These are phyloP conservation scores for Leucoraja ocellata DNA, from an alignment of 2,797 vertebrate species.

Conservation along the genomic window DNA sequence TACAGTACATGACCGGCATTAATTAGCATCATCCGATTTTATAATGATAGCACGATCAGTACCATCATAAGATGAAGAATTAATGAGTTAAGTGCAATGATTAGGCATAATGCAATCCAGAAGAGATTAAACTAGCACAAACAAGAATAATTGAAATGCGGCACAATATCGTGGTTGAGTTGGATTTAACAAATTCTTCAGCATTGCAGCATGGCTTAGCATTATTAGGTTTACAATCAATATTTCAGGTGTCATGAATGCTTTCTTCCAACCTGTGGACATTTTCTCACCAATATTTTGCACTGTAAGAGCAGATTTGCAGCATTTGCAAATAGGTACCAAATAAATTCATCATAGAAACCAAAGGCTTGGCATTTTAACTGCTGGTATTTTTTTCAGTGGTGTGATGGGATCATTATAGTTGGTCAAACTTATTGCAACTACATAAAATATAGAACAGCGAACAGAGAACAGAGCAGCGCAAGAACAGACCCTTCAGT, in stretches of 20 bases:
- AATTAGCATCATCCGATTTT: not conserved
- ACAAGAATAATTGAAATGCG: not conserved
- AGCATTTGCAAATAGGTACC: not conserved
- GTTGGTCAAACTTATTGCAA: not conserved
- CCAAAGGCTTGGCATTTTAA: not conserved
- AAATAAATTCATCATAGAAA: not conserved
- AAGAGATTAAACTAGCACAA: not conserved
- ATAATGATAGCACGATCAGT: not conserved
- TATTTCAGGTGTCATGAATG: not conserved
- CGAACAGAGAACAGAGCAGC: too few relatives aligned
- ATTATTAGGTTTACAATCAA: not conserved
- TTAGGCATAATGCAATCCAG: not conserved
- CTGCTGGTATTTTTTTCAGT: not conserved
- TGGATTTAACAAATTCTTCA: not conserved
- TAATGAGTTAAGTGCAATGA: not conserved
- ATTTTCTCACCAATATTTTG: too few relatives aligned
- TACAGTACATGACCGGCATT: not conserved
- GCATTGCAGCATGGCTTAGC: not conserved
- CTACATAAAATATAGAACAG: too few relatives aligned
- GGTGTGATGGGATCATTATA: not conserved
- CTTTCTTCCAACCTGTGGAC: not conserved
- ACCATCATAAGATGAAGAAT: not conserved
- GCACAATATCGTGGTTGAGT: not conserved
- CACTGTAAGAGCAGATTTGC: not conserved
- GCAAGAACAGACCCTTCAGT: too few relatives aligned